Evolutionary conservation across 2,888 invertebrate genomes (phyloP), one percentile per base, ranked within the genome.

Genomic region (Drosophila mercatorum): DNA sequence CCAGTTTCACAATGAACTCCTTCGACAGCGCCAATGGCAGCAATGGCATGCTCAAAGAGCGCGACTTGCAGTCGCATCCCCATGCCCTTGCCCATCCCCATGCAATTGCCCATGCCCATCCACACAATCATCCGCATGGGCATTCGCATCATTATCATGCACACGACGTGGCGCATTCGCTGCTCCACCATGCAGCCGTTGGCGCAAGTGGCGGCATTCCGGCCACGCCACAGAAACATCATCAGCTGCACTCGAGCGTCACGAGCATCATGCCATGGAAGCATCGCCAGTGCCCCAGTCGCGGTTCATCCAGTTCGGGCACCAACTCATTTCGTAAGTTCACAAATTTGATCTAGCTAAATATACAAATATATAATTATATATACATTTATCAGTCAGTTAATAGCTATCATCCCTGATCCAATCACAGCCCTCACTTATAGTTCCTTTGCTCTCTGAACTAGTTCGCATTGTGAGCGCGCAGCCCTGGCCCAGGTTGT

Each of bases 221-320:
- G 71, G 84, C 73, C 72, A 71, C 92, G 49, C 88, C 91, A 49
- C 91, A 91, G 57, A 91, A 92, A 71, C 90, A 91, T 78, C 84
- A 91, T 79, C 89, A 91, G 68, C 80, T 91, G 70, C 90, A 91
- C 66, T 88, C 91, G 65, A 92, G 92, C 68, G 88, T 91, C 59
- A 91, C 89, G 38, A 92, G 91, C 83, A 91, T 92, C 59, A 92
- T 93, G 92, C 93, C 93, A 14, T 93, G 93, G 93, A 93, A 92
- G 69, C 93, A 93, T 75, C 90, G 93, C 6, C 93, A 92, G 70
- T 92, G 93, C 72, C 92, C 93, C 63, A 93, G 93, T 77, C 90
- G 93, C 59, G 91, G 92, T 43, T 93, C 93, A 36, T 92, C 92
- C 34, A 92, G 93, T 72, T 93, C 93, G 43, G 93, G 92, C 71